phyloP scores from a whole-genome alignment of 2,888 invertebrate species.

The Troides aeacus region DNA sequence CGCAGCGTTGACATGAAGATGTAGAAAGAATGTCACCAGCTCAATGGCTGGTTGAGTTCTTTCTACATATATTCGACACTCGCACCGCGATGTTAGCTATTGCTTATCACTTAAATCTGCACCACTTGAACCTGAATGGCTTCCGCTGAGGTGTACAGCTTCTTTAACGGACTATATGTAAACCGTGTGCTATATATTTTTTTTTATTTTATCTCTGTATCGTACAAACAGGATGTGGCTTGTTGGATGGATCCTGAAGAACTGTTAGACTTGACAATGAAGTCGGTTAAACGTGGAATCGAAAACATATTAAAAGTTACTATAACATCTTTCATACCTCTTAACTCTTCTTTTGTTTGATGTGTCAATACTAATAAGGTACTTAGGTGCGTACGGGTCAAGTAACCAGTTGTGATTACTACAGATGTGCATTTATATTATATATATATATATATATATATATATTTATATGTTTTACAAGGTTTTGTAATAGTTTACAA shows the following conservation, averaged over 20 bases:
- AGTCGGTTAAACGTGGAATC: background rate
- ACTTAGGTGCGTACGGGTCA: constrained; percentile 12
- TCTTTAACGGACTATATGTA: constrained; percentile 9
- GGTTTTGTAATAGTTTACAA: constrained; percentile 21
- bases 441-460: constrained; percentile 7
- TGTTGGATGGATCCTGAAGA: background rate
- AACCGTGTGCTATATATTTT: constrained; percentile 14
- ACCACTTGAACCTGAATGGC: constrained; percentile 63
- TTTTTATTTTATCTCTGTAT: constrained; percentile 7
- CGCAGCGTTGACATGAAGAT: constrained; percentile 69
- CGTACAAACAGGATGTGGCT: constrained; percentile 19
- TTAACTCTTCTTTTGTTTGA: constrained; percentile 12
- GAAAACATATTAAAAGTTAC: background rate
- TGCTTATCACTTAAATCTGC: constrained; percentile 69
- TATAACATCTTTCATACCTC: constrained; percentile 3
- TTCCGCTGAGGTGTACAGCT: constrained; percentile 48
- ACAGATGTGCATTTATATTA: constrained; percentile 24
- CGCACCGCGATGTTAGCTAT: constrained; percentile 63
- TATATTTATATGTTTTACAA: constrained; percentile 23
- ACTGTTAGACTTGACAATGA: background rate
- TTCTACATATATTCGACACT: constrained; percentile 69
- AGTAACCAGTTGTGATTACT: constrained; percentile 25
- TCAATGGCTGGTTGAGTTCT: constrained; percentile 59
- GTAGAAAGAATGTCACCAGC: constrained; percentile 62
- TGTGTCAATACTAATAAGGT: constrained; percentile 7